phyloP scores from a whole-genome alignment of 2,797 vertebrate species.

The Typhlichthys subterraneus region DNA sequence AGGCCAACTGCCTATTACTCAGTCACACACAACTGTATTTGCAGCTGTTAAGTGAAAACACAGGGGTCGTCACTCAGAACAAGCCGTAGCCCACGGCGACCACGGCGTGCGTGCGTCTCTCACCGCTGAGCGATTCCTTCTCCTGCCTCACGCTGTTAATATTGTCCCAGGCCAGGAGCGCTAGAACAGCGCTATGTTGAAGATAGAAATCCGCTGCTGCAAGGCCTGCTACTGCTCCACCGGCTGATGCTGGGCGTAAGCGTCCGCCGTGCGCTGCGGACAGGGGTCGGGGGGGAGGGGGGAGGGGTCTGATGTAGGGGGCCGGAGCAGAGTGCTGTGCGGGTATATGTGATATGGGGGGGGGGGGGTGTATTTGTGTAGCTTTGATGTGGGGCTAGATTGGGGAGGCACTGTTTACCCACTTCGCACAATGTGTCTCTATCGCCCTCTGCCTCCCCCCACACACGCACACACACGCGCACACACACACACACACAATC shows the following conservation, averaged over 20 bases:
- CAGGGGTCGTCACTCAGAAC: constrained; percentile 53
- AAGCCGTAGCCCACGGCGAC: constrained; percentile 51
- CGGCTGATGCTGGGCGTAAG: too few species aligned
- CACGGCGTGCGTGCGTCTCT: constrained; percentile 25
- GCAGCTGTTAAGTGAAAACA: constrained; percentile 73
- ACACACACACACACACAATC: constrained; percentile 7
- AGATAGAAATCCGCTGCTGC: too few species aligned
- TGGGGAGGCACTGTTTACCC: constrained; percentile 81
- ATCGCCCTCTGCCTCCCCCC: constrained; percentile 75
- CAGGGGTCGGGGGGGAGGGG: constrained; percentile 44
- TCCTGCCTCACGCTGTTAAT: constrained; percentile 27
- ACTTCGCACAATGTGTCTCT: constrained; percentile 78
- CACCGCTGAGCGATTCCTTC: constrained; percentile 39
- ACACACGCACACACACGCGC: too few species aligned
- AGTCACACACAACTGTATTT: constrained; percentile 70
- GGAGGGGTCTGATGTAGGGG: constrained; percentile 23
- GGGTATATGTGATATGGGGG: constrained; percentile 31
- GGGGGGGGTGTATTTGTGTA: constrained; percentile 79
- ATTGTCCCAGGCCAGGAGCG: constrained; percentile 19
- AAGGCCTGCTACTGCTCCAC: too few species aligned
- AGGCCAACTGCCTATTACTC: constrained; percentile 71
- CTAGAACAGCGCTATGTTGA: constrained; percentile 20
- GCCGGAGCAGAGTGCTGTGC: constrained; percentile 2
- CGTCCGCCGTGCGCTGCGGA: constrained; percentile 17
- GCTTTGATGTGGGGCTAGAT: constrained; percentile 90